Evolutionary conservation across 1,140 invertebrate genomes (phyloP).

Genomic region (Cecropterus lyciades): DNA sequence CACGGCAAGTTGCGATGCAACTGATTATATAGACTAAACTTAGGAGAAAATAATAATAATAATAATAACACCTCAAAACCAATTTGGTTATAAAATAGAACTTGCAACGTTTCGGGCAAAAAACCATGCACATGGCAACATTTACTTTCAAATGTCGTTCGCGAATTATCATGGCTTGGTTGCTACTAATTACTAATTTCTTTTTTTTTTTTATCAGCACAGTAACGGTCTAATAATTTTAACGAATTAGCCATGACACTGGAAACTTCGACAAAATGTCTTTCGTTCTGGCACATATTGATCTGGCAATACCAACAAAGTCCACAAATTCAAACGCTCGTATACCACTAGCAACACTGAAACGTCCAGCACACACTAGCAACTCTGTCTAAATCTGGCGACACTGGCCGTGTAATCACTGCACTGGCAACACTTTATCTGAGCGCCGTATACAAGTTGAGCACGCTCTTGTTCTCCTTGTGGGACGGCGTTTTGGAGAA

Average conservation of each 20-base stretch:
- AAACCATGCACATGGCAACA: slow-evolving; percentile 2
- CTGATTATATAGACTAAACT: slow-evolving; percentile 14
- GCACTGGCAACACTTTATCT: slow-evolving; percentile 57
- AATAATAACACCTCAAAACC: slow-evolving; percentile 6
- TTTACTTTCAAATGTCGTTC: not conserved
- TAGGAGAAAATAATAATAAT: slow-evolving; percentile 8
- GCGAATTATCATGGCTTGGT: too few relatives aligned
- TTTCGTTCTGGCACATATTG: too few relatives aligned
- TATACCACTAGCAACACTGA: too few relatives aligned
- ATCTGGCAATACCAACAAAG: not conserved
- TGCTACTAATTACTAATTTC: too few relatives aligned
- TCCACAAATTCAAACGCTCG: too few relatives aligned
- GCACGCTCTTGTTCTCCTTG: slow-evolving; percentile 97
- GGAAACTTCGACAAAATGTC: too few relatives aligned
- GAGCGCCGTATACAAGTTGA: slow-evolving; percentile 97
- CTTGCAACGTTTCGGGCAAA: too few relatives aligned
- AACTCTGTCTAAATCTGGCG: slow-evolving; percentile 1
- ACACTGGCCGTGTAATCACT: not conserved
- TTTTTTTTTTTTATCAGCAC: too few relatives aligned
- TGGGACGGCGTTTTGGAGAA: slow-evolving; percentile 98
- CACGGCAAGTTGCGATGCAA: not conserved
- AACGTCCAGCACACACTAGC: not conserved
- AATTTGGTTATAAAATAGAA: slow-evolving; percentile 23
- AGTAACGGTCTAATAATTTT: too few relatives aligned
- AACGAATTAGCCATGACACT: too few relatives aligned